A percentile compares a stretch with the other conserved stretches of the same genome.
Conservation (phyloP, 1,140 invertebrate genomes). For the Panulirus ornatus region DNA sequence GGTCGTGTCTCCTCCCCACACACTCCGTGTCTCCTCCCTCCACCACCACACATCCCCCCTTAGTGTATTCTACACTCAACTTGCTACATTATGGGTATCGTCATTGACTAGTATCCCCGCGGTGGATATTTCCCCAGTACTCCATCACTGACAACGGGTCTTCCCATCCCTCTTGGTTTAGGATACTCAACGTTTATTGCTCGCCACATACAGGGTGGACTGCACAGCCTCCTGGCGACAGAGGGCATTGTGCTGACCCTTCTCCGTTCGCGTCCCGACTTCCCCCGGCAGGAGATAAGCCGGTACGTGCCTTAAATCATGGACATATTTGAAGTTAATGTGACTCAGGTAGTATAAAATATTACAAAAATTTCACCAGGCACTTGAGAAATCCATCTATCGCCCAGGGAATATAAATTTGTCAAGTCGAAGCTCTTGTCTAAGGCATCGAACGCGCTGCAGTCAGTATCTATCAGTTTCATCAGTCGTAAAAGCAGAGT, state of each 20-base stretch:
- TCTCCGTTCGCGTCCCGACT: background rate
- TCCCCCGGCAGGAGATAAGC: background rate
- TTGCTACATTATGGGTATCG: too few species aligned
- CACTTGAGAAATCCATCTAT: too few species aligned
- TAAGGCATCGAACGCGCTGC: constrained; percentile 36
- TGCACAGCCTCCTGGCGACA: constrained; percentile 27
- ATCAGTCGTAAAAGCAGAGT: constrained; percentile 69
- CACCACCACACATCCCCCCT: background rate
- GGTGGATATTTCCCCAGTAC: background rate
- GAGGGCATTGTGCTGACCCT: constrained; percentile 12
- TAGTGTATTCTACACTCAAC: too few species aligned
- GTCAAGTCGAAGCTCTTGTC: too few species aligned
- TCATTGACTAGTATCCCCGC: background rate
- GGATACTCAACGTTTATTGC: constrained; percentile 18
- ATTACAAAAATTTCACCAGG: too few species aligned
- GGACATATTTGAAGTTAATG: too few species aligned
- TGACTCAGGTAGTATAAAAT: too few species aligned
- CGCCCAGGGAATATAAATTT: too few species aligned
- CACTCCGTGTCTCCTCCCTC: too few species aligned
- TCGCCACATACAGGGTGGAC: constrained; percentile 26
- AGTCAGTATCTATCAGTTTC: constrained; percentile 62
- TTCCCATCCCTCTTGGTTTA: constrained; percentile 3
- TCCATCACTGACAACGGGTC: constrained; percentile 9
- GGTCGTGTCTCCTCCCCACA: too few species aligned
- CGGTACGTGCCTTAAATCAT: background rate